Base-by-base conservation (phyloP, 2,888 invertebrate genomes). In the Dasypogon diadema region DNA sequence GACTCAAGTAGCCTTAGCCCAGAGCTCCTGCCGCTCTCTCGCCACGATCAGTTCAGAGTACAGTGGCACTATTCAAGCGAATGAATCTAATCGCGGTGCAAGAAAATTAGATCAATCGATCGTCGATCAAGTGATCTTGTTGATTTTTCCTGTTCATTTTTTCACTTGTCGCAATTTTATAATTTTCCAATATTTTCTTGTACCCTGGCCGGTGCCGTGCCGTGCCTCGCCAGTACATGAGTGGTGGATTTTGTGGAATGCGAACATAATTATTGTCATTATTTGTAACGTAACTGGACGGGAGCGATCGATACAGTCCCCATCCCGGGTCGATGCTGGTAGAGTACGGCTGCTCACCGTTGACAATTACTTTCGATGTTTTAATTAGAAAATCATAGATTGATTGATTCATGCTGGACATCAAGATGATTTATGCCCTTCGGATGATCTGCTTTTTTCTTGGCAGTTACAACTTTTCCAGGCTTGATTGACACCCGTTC, bases 51-150 rank as follows among this genome's bases (percentile, higher is more conserved):
- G 16, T 48, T 6, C 48, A 48, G 51, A 51, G 12, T 12, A n/a
- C n/a, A 24, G 21, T 24, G 24, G 14, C 26, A 56, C 22, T 26
- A 22, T 10, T 22, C 12, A 18, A 12, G 65, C 14, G 65, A 65
- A 14, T n/a, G 65, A n/a, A 46, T 46, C 51, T 51, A 46, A n/a
- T 46, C 4, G 46, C 46, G 24, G 65, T 65, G 65, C 65, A 46
- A 65, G 65, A 65, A 65, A 65, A 65, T 65, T 65, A 65, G 65
- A 65, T 65, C 65, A 48, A 65, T 65, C 65, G 65, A 65, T 65
- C 65, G 42, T n/a, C 26, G 46, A 65, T 65, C 65, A 65, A 65
- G 65, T 65, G 65, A 65, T 65, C 65, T 18, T 46, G 48, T 26
- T 65, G 46, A 65, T 65, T 65, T 65, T 65, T 24, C 48, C 58